Evolutionary conservation across 2,113 vertebrate species (phyloP), one percentile per base, ranked within the genome.

Genomic region (Sprattus sprattus): DNA sequence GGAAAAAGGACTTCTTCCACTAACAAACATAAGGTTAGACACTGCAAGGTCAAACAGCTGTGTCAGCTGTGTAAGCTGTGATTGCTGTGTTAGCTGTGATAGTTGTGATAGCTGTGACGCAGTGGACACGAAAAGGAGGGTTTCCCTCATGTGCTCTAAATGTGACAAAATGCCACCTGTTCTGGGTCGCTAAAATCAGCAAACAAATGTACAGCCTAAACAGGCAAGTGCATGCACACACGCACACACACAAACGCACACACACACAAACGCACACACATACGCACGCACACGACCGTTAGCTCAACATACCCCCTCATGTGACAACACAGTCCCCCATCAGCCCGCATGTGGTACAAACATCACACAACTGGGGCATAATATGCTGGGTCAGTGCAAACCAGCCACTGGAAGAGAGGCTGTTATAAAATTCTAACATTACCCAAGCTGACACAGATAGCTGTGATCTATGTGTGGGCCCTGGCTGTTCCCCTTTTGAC

Each of bases 161-260:
- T n/a, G 47, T 49, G 54, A 5, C 54, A 6, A 60, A 60, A 60
- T 60, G 18, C 22, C 54, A 60, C 54, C 20, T 60, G 54, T 4
- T 20, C 54, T 60, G 39, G 45, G 39, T 39, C 39, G 39, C 39
- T 39, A 39, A 39, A 39, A 39, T 39, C 39, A 39, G 39, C 39
- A 39, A 39, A 39, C 39, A 39, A 39, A 39, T 39, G 39, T 39
- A 2, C 39, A 39, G 39, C 39, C 39, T 39, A 2, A 20, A 20
- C 8, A 82, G 45, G 47, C 9, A 82, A 22, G 0, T 7, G 20
- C 13, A 82, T 6, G 45, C 81, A 82, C 7, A 50, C 3, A 82
- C 45, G 28, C 45, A 82, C 46, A 52, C n/a, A 52, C 45, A 52
- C 47, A 82, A 49, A 82, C 81, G 32, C 47, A 52, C 84, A 75